These are phyloP conservation scores for Oligia latruncula DNA, from an alignment of 2,888 invertebrate genomes.

Conservation along the genomic window DNA sequence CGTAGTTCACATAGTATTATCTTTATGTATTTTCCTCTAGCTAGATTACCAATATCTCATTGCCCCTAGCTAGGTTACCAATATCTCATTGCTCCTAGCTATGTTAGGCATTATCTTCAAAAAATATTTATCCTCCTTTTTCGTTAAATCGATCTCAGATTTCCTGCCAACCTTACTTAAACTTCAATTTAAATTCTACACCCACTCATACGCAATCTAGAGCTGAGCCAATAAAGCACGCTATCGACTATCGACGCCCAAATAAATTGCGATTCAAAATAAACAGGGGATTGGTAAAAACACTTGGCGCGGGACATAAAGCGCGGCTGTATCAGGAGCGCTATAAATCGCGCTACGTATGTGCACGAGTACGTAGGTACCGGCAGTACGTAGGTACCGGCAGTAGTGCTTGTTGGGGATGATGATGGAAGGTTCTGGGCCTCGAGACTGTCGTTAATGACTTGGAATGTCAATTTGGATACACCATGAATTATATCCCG, in stretches of 20 bases:
- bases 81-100: background rate
- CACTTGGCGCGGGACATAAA: slow-evolving; percentile 69
- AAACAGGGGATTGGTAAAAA: slow-evolving; percentile 68
- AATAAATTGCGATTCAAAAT: slow-evolving; percentile 71
- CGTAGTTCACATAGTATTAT: background rate
- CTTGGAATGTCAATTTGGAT: background rate
- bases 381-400: background rate
- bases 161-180: background rate
- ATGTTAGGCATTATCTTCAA: background rate
- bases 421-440: slow-evolving; percentile 14
- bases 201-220: slow-evolving; percentile 39
- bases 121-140: background rate
- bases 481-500: background rate
- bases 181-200: slow-evolving; percentile 38
- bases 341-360: slow-evolving; percentile 70
- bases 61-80: background rate
- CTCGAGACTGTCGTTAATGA: background rate
- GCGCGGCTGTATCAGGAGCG: slow-evolving; percentile 71
- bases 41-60: no score
- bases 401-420: slow-evolving; percentile 1
- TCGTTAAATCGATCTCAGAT: background rate
- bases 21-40: background rate
- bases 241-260: slow-evolving; percentile 63
- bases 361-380: slow-evolving; percentile 29
- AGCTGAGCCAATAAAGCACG: slow-evolving; percentile 58